Evolutionary conservation across 2,797 vertebrate species (phyloP).

Genomic region (Leucoraja ocellata): DNA sequence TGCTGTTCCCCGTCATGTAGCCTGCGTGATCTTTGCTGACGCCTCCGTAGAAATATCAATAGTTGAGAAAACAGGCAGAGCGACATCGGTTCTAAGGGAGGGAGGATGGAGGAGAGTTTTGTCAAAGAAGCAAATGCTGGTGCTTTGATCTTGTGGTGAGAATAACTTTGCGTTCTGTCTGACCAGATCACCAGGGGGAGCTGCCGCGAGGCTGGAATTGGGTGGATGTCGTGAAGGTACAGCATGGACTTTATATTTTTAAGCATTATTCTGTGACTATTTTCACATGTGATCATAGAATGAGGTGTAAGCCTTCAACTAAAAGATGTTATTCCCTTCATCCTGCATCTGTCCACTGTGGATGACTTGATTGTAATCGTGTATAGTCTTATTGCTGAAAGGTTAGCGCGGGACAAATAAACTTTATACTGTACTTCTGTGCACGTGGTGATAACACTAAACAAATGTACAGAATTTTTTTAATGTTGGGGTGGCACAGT

Average conservation of each 20-base stretch:
- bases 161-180: not conserved
- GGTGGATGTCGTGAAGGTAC: conserved; percentile 93
- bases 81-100: not conserved
- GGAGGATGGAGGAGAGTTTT: not conserved
- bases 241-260: not conserved
- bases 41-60: not conserved
- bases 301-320: not conserved
- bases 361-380: too few species aligned
- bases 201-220: conserved; percentile 95
- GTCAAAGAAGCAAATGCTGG: not conserved
- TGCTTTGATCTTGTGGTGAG: not conserved
- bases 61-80: too few species aligned
- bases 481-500: too few species aligned
- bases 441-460: too few species aligned
- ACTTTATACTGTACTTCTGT: too few species aligned
- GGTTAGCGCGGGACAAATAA: too few species aligned
- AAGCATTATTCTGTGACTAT: not conserved
- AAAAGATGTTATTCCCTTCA: too few species aligned
- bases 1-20: not conserved
- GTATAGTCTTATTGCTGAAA: too few species aligned
- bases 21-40: not conserved
- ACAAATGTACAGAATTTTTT: too few species aligned
- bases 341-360: too few species aligned
- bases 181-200: conserved; percentile 84
- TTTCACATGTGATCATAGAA: not conserved